Conservation (phyloP, 2,113 vertebrate genomes). For the Glaucidium brasilianum region DNA sequence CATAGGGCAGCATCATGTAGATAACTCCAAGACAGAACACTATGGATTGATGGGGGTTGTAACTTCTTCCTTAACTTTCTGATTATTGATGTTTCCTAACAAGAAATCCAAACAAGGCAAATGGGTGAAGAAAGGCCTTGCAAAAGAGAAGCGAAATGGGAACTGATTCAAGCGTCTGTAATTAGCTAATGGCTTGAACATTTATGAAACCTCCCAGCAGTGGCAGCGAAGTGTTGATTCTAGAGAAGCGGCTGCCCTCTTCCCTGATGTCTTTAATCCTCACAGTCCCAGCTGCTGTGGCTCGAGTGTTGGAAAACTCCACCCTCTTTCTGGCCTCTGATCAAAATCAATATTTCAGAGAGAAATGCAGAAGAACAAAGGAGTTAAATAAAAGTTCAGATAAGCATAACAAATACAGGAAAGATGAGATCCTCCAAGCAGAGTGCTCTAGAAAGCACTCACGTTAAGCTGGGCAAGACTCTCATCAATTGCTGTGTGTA, state of each 20-base stretch:
- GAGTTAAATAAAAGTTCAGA: slow-evolving; percentile 41
- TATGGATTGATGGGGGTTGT: fast-evolving
- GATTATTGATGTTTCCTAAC: not conserved
- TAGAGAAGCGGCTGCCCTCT: not conserved
- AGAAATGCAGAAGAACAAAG: not conserved
- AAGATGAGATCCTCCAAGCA: slow-evolving; percentile 30
- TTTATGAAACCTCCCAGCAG: slow-evolving; percentile 5
- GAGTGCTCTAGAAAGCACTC: slow-evolving; percentile 35
- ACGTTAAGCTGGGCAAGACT: not conserved
- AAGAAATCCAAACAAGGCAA: not conserved
- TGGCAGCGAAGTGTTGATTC: not conserved
- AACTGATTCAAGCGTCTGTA: not conserved
- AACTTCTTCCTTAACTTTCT: not conserved
- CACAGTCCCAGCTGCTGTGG: not conserved
- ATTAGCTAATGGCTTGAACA: slow-evolving; percentile 27
- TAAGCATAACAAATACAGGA: slow-evolving; percentile 30
- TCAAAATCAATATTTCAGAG: slow-evolving; percentile 45
- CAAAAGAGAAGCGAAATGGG: not conserved
- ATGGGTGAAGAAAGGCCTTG: not conserved
- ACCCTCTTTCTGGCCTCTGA: not conserved
- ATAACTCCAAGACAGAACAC: not conserved
- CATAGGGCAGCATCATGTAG: not conserved
- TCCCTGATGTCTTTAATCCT: slow-evolving; percentile 9
- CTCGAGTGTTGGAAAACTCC: not conserved
- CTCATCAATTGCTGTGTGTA: not conserved